Evolutionary conservation across 1,140 invertebrate species (phyloP).

Genomic region (Eumaeus atala): DNA sequence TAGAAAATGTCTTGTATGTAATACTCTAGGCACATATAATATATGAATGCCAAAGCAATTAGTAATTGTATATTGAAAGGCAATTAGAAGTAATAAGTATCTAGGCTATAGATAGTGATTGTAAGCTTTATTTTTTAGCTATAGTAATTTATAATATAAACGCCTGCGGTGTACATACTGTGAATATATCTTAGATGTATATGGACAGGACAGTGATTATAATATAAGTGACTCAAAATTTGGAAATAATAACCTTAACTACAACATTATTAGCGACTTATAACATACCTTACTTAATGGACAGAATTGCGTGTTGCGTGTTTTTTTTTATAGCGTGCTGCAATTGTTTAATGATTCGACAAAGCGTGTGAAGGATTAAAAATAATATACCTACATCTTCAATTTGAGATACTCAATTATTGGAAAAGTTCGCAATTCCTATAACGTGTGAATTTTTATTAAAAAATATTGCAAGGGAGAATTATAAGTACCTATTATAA

Average conservation of each 20-base stretch:
- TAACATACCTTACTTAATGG: conserved; percentile 62
- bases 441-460: no score
- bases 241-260: conserved; percentile 25
- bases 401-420: no score
- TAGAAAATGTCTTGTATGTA: conserved; percentile 26
- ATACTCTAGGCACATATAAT: conserved; percentile 14
- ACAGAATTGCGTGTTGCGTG: conserved; percentile 71
- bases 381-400: no score
- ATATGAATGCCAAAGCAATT: conserved; percentile 19
- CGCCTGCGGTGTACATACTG: conserved; percentile 11
- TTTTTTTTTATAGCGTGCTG: conserved; percentile 40
- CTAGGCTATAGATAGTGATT: neutral
- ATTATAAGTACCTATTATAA: no score
- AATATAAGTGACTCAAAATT: conserved; percentile 36
- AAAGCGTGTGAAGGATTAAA: neutral
- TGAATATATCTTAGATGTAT: conserved; percentile 44
- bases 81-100: conserved; percentile 2
- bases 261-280: conserved; percentile 32
- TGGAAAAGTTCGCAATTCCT: no score
- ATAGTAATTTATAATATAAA: conserved; percentile 14
- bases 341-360: conserved; percentile 24
- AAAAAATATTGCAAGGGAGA: no score
- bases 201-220: conserved; percentile 62
- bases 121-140: conserved; percentile 7
- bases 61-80: conserved; percentile 3